Conservation (phyloP, 2,797 vertebrate genomes). For the Netta rufina region DNA sequence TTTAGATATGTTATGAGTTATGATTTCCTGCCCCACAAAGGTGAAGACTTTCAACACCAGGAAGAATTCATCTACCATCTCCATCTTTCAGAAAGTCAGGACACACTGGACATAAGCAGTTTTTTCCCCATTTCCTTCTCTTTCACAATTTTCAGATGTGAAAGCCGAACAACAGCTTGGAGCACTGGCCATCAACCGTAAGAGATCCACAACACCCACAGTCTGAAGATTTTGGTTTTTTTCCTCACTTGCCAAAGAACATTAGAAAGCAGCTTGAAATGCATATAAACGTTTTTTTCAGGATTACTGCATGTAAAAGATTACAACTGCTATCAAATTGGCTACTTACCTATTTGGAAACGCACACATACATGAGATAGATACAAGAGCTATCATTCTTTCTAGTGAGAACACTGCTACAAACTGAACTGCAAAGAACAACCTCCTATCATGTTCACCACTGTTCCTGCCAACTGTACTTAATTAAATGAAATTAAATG, state of each 20-base stretch:
- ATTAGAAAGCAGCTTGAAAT: background rate
- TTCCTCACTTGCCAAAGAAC: background rate
- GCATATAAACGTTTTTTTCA: background rate
- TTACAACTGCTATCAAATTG: background rate
- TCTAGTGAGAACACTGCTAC: background rate
- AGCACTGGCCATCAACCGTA: background rate
- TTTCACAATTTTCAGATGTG: background rate
- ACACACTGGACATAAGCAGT: background rate
- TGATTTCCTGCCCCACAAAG: background rate
- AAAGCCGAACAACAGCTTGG: background rate
- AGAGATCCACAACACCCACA: background rate
- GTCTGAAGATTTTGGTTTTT: fast-evolving
- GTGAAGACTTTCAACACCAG: background rate
- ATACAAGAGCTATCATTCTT: background rate
- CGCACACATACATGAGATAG: background rate
- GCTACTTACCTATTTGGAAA: background rate
- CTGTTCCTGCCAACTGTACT: background rate
- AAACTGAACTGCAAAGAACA: background rate
- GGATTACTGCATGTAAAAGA: background rate
- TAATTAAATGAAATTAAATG: background rate
- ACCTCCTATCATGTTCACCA: background rate
- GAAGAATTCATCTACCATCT: background rate
- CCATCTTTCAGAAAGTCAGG: background rate
- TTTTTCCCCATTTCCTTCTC: background rate
- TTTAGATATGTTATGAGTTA: background rate